Base-by-base conservation (phyloP, 2,797 vertebrate genomes). In the Triplophysa yarkandensis region DNA sequence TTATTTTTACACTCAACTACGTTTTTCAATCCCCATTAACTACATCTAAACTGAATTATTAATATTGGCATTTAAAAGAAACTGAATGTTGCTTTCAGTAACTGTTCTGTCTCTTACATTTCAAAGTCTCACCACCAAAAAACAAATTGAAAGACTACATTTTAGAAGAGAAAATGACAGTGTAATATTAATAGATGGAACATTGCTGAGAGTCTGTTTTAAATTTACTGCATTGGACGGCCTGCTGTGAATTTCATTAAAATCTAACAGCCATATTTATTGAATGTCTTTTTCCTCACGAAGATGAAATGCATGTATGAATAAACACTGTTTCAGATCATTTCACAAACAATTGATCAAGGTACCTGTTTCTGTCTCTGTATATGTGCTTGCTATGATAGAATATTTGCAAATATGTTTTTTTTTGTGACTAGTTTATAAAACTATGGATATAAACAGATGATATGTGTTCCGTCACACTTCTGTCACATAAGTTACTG, bases 181-280 rank as follows among this genome's bases (percentile, higher is more conserved):
- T 41, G 63, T 55, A 58, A 68, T 62, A 64, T 71, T 72, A 74
- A 57, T 48, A 21, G 67, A 52, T 61, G 52, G 41, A 32, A 54
- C 63, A 78, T 44, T 52, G 44, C 68, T 48, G 61, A 65, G 36
- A 25, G 68, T 41, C 50, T 57, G 50, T 43, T 39, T 17, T 4
- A 72, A 23, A 72, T 54, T 71, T 63, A 48, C 68, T 71, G 36
- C 30, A 43, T 61, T 70, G 48, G 46, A 69, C 17, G 4, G 52
- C 81, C 14, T 39, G 68, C 78, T 80, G 76, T 70, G 81, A 78
- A 76, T 75, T 76, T 82, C 72, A 80, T 82, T 80, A 73, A 58
- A 70, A 72, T 50, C 63, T 52, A 55, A 61, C 36, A 54, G 41
- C 36, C 48, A 16, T 2, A 68, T 62, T 28, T 36, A 43, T 32